Base-by-base conservation (phyloP, 2,888 invertebrate genomes). In the Rosalia funebris region DNA sequence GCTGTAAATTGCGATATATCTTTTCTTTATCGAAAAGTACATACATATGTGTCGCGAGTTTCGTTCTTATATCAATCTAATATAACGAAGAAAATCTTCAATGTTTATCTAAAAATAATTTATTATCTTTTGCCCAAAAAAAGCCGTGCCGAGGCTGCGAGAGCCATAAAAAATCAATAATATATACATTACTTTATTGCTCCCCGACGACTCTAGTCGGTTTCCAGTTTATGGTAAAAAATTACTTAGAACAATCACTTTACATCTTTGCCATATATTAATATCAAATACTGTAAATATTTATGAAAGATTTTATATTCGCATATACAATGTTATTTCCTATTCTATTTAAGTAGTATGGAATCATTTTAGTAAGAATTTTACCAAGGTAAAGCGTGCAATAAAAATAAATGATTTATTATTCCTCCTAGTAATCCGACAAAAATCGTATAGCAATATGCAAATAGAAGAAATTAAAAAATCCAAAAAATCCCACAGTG, bases 71-170 rank as follows among this genome's bases (percentile, higher is more conserved):
- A 2, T 7, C 10, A 36, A 16, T 17, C 11, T 36, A 17, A 48
- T 16, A 3, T 10, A 48, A 36, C 19, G 48, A 9, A n/a, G 12
- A 48, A 48, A 48, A 48, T 15, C 12, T 12, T 50, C 20, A 15
- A 25, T 25, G 37, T n/a, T 9, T 39, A 25, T 37, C 50, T 50
- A 50, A 39, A 50, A 39, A 50, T 50, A 50, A 50, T 20, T 20
- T 20, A 39, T 41, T 50, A 50, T 50, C 50, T 50, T 11, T 11
- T 20, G 25, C 14, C 48, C 25, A 20, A 36, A 47, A n/a, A 48
- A 36, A 36, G 5, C 9, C 37, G 10, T 7, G 48, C 7, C 34
- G 34, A 20, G 44, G 25, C 12, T 42, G 42, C n/a, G 19, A 42
- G 19, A 5, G 42, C 44, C 20, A 44, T 44, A 44, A 44, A 44